Base-by-base conservation (phyloP, 1,140 invertebrate species). In the Ceratina japonica region DNA sequence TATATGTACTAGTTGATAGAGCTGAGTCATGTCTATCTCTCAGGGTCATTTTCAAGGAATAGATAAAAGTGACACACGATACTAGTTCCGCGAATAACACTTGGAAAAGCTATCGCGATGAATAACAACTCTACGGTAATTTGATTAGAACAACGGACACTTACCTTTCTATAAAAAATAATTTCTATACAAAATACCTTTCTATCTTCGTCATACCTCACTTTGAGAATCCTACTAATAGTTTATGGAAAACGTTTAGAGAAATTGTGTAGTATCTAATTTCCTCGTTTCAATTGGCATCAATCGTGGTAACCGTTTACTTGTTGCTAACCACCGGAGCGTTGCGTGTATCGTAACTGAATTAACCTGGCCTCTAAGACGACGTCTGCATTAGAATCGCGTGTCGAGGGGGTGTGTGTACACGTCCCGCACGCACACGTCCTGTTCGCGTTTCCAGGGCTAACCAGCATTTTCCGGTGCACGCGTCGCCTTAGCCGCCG, bases 381-480 rank as follows among this genome's bases (percentile, higher is more conserved):
- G 74, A 78, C 54, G 74, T 72, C 74, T 86, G 73, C 68, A 80
- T 85, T 77, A 85, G 75, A 68, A 79, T 86, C 61, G 84, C 85
- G 81, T 86, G 84, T 24, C 59, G 59, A 59, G 52, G 37, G 64
- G 78, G 37, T 56, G 62, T 78, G n/a, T 59, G 61, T 37, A 72
- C 56, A 80, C 79, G 64, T 83, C 88, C 75, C 80, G 69, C 88
- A 89, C 88, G 88, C 86, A 89, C 80, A 89, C 80, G 86, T 89
- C 88, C 88, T 87, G 58, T 80, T 84, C 82, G 65, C 69, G 80
- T 87, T 86, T 83, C 83, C 81, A 44, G 59, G 56, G 63, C 80
- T 87, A 89, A 89, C 76, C 62, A 80, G 27, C 77, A 77, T 72
- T 82, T 89, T 89, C 88, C 88, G 88, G 85, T 76, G 68, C 84